Base-by-base conservation (phyloP, 2,888 invertebrate genomes). In the Steinernema scapterisci region DNA sequence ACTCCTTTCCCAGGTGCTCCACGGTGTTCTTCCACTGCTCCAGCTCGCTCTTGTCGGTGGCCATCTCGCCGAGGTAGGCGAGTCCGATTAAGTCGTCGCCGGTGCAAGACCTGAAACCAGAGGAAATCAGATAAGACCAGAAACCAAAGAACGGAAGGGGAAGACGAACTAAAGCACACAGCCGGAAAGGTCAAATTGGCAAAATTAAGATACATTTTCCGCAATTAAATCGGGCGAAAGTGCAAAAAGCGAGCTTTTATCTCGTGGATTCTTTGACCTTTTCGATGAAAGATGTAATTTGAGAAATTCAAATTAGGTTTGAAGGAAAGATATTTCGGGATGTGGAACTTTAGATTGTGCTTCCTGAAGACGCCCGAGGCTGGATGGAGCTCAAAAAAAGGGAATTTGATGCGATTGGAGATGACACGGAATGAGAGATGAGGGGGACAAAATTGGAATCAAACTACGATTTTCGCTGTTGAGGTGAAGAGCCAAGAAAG, bases 61-160 rank as follows among this genome's bases (percentile, higher is more conserved):
- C 88, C 48, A 87, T 82, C n/a, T 80, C 76, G 45, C 86, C 86
- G 63, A 86, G 75, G 71, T 82, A 86, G 16, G 82, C 83, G 25
- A 78, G 80, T 38, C 89, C 89, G 56, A 89, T 88, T 23, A 88
- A 81, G 75, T 88, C 88, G 78, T 89, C 89, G 46, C 88, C 87
- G 21, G 88, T 85, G 27, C 88, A 85, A 11, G 88, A 81, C 72
- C 86, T 86, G 72, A 43, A 81, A 73, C 25, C 11, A 52, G 25
- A n/a, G 21, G 9, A 19, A 44, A 70, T 7, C 11, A n/a, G n/a
- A 38, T 38, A 38, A 38, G 9, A 6, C 38, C n/a, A n/a, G n/a
- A 19, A 54, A 23, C 16, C 11, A 54, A 27, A 54, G 23, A 54
- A 54, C 27, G 56, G 23, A 7, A 16, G 45, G 9, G n/a, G n/a